Base-by-base conservation (phyloP, 2,888 invertebrate species). In the Zygaena filipendulae region DNA sequence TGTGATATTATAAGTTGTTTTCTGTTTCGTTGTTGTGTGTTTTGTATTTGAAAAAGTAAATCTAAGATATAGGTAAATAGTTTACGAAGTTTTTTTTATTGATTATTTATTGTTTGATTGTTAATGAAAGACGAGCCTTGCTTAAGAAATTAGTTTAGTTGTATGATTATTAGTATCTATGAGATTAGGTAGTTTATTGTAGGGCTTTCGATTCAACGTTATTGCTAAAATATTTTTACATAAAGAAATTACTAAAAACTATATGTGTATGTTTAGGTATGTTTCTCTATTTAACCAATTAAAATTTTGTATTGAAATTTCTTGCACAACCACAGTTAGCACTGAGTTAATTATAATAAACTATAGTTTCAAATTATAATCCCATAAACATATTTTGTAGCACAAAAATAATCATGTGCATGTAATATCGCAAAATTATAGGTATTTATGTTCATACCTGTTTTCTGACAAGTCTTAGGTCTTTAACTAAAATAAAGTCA, bases 51-150 rank as follows among this genome's bases (percentile, higher is more conserved):
- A 66, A 59, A 59, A 57, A 51, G 42, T 50, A 49, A 55, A 52
- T 4, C 4, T 72, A 72, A 64, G 31, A 11, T 75, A 74, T 16
- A 72, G 74, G 49, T 51, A 61, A 60, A 52, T 74, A 67, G 63
- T 57, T 52, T 55, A 63, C 53, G 59, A 40, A 37, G 35, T 35
- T 37, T 43, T 47, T 62, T 59, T 58, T 67, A 63, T n/a, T n/a
- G n/a, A n/a, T 71, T 57, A 75, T 68, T 77, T 72, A 74, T 79
- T 75, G 55, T 72, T 64, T 53, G 60, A 62, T 63, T 71, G 69
- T 64, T 59, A 69, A 69, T 69, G 63, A 79, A 74, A 79, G 77
- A 77, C 77, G 77, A 72, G 74, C 77, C 71, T 75, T 75, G 77
- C 77, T 79, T 79, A 75, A 58, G 61, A 62, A 39, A 57, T 61